Percentiles rank a stretch among this genome's conserved stretches.
These are phyloP conservation scores for Tetrax tetrax DNA, from an alignment of 2,113 vertebrate species.

Conservation along the genomic window DNA sequence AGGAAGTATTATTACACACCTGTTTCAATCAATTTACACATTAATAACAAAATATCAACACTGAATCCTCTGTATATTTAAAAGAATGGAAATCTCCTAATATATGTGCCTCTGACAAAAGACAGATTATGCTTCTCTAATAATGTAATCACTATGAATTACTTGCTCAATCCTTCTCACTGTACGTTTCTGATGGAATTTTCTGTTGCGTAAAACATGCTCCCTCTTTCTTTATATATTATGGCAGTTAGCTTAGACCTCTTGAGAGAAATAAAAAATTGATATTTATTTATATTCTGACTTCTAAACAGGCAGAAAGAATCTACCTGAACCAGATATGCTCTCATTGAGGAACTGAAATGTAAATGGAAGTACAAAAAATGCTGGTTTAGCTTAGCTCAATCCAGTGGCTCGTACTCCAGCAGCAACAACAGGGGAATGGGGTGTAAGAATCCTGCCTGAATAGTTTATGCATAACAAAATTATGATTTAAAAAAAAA, in stretches of 20 bases:
- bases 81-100: neutral
- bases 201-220: constrained; percentile 8
- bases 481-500: neutral
- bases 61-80: neutral
- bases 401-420: neutral
- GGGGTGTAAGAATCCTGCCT: neutral
- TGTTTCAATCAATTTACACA: neutral
- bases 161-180: neutral
- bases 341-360: neutral
- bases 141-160: neutral
- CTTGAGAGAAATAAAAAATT: neutral
- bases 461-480: neutral
- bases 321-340: neutral
- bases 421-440: neutral
- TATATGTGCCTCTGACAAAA: neutral
- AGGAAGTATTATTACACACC: neutral
- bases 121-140: neutral
- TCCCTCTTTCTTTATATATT: neutral
- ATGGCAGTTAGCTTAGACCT: neutral
- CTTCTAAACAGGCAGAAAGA: neutral
- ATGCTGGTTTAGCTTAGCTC: neutral
- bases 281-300: constrained; percentile 16
- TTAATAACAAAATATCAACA: neutral
- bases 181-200: neutral
- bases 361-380: neutral